These are phyloP conservation scores for Julus scanicus DNA, from an alignment of 2,888 invertebrate genomes.

Conservation along the genomic window DNA sequence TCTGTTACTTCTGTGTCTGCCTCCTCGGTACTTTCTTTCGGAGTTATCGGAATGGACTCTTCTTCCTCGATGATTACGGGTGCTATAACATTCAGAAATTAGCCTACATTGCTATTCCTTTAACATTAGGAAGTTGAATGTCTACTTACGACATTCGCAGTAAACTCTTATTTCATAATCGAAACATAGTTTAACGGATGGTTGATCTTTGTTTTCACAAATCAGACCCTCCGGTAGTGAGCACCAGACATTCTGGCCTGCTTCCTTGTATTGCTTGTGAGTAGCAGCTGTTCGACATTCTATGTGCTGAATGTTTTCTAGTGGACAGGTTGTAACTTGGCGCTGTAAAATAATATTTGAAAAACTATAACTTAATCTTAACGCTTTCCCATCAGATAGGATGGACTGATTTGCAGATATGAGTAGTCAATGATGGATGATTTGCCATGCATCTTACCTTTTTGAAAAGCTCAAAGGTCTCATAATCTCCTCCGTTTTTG, in stretches of 20 bases:
- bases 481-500: slow-evolving; percentile 63
- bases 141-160: slow-evolving; percentile 72
- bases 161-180: slow-evolving; percentile 86
- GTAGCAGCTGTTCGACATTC: slow-evolving; percentile 78
- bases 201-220: slow-evolving; percentile 69
- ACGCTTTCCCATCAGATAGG: too few relatives aligned
- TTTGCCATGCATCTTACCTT: slow-evolving; percentile 50
- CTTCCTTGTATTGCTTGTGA: slow-evolving; percentile 75
- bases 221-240: slow-evolving; percentile 78
- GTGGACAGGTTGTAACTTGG: slow-evolving; percentile 68
- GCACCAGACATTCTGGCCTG: slow-evolving; percentile 81
- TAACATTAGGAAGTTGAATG: not conserved
- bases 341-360: slow-evolving; percentile 43
- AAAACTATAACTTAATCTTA: not conserved
- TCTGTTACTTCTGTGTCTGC: not conserved
- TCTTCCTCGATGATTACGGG: not conserved
- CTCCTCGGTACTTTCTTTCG: not conserved
- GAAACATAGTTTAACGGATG: slow-evolving; percentile 70
- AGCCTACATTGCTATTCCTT: not conserved
- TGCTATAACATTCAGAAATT: not conserved
- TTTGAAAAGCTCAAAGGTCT: slow-evolving; percentile 60
- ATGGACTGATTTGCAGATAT: slow-evolving; percentile 60
- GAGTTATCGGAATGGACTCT: not conserved
- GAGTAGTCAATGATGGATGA: not conserved
- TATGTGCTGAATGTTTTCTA: slow-evolving; percentile 76